Base-by-base conservation (phyloP, 2,113 vertebrate species). In the Pitta sordida region DNA sequence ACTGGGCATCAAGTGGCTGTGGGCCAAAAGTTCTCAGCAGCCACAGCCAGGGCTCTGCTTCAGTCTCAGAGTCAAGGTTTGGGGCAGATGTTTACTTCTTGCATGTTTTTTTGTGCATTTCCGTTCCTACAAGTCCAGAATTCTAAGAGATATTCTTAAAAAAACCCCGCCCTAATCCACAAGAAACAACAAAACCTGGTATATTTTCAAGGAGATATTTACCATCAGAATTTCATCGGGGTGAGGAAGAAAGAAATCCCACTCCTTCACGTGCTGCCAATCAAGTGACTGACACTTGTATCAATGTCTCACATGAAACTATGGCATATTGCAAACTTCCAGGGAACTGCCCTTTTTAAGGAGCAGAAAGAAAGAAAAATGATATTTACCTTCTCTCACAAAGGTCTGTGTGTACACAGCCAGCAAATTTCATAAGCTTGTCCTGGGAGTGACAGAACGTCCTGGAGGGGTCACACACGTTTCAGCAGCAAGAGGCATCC, bases 321-420 rank as follows among this genome's bases (percentile, higher is more conserved):
- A 4, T 51, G 86, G 41, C 64, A 24, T 36, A 75, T 52, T 92
- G 78, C 20, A 67, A 41, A 43, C 23, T 71, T 80, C 67, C 73
- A 90, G 80, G 91, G 92, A 88, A 69, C 18, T 96, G 82, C 74
- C 83, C 83, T 81, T 95, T 71, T 76, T 49, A 32, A 76, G 46
- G 63, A n/a, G 53, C 19, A 67, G 71, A 14, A 41, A 49, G 39
- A 18, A 43, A 73, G 52, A 43, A 43, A 91, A 71, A 30, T 71
- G 10, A 3, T 78, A 29, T 93, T 96, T 95, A 34, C 75, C 65
- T 93, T 90, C 56, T 82, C 58, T 80, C 94, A 29, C 48, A 44
- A 67, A 82, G 74, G 56, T 23, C 22, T 46, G 43, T 78, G 75
- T 91, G 51, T 32, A 48, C 67, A 69, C 37, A 81, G 90, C 34